Evolutionary conservation across 2,113 vertebrate genomes (phyloP), one percentile per base, ranked within the genome.

Genomic region (Sarotherodon lohbergeri): DNA sequence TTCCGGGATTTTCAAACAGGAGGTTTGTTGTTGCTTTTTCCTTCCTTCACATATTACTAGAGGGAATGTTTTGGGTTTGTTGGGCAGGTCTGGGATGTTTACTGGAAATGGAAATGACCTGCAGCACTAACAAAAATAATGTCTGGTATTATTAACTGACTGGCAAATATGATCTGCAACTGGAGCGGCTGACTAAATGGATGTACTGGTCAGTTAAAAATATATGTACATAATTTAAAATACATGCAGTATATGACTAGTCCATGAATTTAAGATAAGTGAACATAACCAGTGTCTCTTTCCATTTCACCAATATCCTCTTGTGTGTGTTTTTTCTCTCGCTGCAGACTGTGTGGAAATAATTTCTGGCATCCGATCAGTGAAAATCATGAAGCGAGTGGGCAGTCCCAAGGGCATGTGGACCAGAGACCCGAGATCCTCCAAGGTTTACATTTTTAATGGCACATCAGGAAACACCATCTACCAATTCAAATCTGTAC

Each of bases 381-480:
- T 99, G 97, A 99, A 99, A 96, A 98, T 99, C 90, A 94, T 99
- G 88, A 99, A 99, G 94, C 96, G 97, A 41, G 96, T 97, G 0
- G 98, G 98, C 57, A 95, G 97, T 57, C 14, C 97, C 2, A 96
- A 97, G 1, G 99, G 99, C 17, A 95, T 98, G 43, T 99, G 98
- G 99, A 98, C 97, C 91, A 98, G 97, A 93, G 99, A 99, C 13
- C 96, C 97, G 11, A 96, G 83, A 61, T 95, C 98, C 0, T 98
- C 98, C 91, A 98, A 97, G 95, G 97, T 99, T 57, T 99, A 98
- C 0, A 86, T 99, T 79, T 97, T 99, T 0, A 98, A 99, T 0
- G 97, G 98, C 84, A 97, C 97, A 0, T 96, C 96, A 14, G 98
- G 98, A 0, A 96, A 98, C 92, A 97, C 95, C 0, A 56, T 98